Percentiles rank a stretch among this genome's conserved stretches.
Evolutionary conservation across 2,888 invertebrate species (phyloP).

Genomic region (Chrysodeixis includens): DNA sequence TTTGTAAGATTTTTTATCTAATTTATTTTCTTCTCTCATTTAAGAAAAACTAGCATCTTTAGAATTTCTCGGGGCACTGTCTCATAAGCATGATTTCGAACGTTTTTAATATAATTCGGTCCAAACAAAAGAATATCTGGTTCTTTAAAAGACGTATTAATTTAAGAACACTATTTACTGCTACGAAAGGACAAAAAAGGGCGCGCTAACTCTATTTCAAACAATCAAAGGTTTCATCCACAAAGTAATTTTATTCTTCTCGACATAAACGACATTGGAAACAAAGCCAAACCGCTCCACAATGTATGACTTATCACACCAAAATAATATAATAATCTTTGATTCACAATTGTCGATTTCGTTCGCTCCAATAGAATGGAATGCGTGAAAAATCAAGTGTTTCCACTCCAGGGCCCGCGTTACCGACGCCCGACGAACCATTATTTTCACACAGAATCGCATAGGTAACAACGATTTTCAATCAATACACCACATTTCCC

Average conservation of each 20-base stretch:
- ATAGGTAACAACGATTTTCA: slow-evolving; percentile 62
- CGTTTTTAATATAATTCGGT: too few relatives aligned
- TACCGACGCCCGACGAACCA: slow-evolving; percentile 43
- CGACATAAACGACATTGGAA: background rate
- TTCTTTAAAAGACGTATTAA: too few relatives aligned
- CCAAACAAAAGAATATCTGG: too few relatives aligned
- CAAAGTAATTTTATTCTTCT: too few relatives aligned
- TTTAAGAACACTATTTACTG: too few relatives aligned
- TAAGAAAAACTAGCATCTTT: too few relatives aligned
- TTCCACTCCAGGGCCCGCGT: slow-evolving; percentile 48
- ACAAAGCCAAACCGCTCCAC: slow-evolving; percentile 5
- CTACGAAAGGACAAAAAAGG: too few relatives aligned
- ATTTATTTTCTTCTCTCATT: background rate
- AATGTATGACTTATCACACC: slow-evolving; percentile 10
- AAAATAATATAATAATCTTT: slow-evolving; percentile 47
- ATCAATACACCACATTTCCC: slow-evolving; percentile 70
- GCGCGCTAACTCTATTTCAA: too few relatives aligned
- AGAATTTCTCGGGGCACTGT: too few relatives aligned
- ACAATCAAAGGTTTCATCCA: too few relatives aligned
- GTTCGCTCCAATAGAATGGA: slow-evolving; percentile 44
- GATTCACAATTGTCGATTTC: slow-evolving; percentile 46
- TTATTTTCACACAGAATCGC: slow-evolving; percentile 50
- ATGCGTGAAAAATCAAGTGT: slow-evolving; percentile 53
- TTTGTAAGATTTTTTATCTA: background rate
- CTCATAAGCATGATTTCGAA: too few relatives aligned